Evolutionary conservation across 2,797 vertebrate species (phyloP), one percentile per base, ranked within the genome.

Genomic region (Lindbergichthys nudifrons): DNA sequence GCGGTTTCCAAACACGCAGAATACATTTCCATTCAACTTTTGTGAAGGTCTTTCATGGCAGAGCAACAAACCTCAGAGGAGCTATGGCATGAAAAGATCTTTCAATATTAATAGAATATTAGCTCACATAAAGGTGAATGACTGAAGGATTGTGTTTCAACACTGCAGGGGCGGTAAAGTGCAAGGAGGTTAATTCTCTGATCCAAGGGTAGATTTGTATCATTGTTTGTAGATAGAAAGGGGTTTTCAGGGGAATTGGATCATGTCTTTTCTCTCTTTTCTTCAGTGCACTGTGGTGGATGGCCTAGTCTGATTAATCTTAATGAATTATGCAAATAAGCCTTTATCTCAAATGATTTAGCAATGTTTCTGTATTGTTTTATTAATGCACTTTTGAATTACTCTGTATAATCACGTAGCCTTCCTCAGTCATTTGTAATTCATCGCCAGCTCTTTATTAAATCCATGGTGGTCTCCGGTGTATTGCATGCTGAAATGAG

Each of bases 321-420:
- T 94, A 94, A 95, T 95, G 93, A 95, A 95, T 95, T 95, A 95
- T 95, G 94, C 94, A 95, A 95, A 95, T 94, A 81, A 36, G 70
- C 78, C 92, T 92, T 93, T 94, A 94, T 95, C 94, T 95, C 93
- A 93, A 94, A 94, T 94, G 92, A 95, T 94, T 94, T 95, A 92
- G 89, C 92, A 93, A 93, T 95, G 94, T 94, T 95, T 95, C 92
- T 92, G 89, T 92, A 95, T 95, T 95, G 93, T 95, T 95, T 95
- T 95, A 95, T 94, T 95, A 95, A 94, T 95, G 93, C 91, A 91
- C 91, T 94, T 94, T 90, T 92, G 91, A 94, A 95, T 94, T 92
- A 92, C 93, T 93, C 89, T 82, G 89, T 93, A 93, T 92, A 93
- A 93, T 94, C 93, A 92, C 87, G 83, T 87, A 91, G 90, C 88